Base-by-base conservation (phyloP, 2,797 vertebrate species). In the Harpagifer antarcticus region DNA sequence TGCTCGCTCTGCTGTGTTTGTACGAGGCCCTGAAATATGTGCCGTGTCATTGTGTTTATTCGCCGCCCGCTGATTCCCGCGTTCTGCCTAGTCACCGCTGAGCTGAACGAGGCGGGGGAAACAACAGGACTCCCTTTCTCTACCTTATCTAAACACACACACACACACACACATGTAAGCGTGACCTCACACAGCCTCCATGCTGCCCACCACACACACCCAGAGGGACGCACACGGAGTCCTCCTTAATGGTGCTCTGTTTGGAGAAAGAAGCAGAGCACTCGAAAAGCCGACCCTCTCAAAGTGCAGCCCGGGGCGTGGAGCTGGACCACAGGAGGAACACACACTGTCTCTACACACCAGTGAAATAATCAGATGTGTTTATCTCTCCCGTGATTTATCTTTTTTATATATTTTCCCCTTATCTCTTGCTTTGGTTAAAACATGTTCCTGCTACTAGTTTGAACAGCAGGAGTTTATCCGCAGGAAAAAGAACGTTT, bases 81-180 rank as follows among this genome's bases (percentile, higher is more conserved):
- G 71, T 83, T 81, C 73, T 88, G 83, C 83, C 88, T 73, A 83
- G 86, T 88, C 89, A 86, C 77, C 3, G 42, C 74, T 73, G 61
- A 64, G 84, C 65, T 0, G 31, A 78, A 48, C 72, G 49, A 62
- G 19, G 63, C 20, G 3, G 76, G 79, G 43, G 48, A 19, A 75
- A 79, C 74, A 73, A 61, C 74, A 57, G 62, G 72, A 59, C 37
- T 61, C 63, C 37, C 33, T 53, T 54, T 47, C 60, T 20, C 37
- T 44, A 72, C 52, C 73, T 53, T 73, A 82, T 33, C 13, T 23
- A 20, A 1, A 20, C 9, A 33, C 19, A 65, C 20, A n/a, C 8
- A 20, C 9, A 33, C 19, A 65, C 20, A n/a, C 8, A 31, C 12
- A 56, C 23, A 27, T 37, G 40, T 9, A 20, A 13, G 31, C 3